Conservation (phyloP, 2,888 invertebrate genomes). For the Holacanthella duospinosa region DNA sequence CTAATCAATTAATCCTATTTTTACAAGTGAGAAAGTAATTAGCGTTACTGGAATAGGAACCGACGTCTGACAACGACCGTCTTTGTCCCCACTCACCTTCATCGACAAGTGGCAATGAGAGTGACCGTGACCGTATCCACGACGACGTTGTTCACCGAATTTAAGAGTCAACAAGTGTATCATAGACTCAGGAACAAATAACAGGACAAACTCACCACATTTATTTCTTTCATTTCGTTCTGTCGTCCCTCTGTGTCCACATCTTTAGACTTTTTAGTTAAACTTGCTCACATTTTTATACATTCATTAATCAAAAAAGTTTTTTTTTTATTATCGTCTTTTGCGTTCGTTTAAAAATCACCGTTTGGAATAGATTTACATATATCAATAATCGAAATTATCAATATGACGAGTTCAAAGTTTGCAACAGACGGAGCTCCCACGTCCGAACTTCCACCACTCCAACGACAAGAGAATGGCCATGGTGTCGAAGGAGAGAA, state of each 20-base stretch:
- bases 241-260: background rate
- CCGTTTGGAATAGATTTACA: too few relatives aligned
- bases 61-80: background rate
- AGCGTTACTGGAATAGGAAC: background rate
- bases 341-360: too few relatives aligned
- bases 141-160: background rate
- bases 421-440: background rate
- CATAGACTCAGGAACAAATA: constrained; percentile 1
- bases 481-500: background rate
- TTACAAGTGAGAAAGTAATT: background rate
- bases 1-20: background rate
- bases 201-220: background rate
- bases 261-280: background rate
- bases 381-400: background rate
- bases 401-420: background rate
- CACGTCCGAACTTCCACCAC: background rate
- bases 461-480: background rate
- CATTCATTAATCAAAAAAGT: too few relatives aligned
- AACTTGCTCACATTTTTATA: too few relatives aligned
- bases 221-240: too few relatives aligned
- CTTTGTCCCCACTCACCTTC: background rate
- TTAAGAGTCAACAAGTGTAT: background rate
- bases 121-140: background rate
- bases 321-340: too few relatives aligned
- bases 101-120: background rate